These are phyloP conservation scores for Resseliella maxima DNA, from an alignment of 2,888 invertebrate species.

Conservation along the genomic window DNA sequence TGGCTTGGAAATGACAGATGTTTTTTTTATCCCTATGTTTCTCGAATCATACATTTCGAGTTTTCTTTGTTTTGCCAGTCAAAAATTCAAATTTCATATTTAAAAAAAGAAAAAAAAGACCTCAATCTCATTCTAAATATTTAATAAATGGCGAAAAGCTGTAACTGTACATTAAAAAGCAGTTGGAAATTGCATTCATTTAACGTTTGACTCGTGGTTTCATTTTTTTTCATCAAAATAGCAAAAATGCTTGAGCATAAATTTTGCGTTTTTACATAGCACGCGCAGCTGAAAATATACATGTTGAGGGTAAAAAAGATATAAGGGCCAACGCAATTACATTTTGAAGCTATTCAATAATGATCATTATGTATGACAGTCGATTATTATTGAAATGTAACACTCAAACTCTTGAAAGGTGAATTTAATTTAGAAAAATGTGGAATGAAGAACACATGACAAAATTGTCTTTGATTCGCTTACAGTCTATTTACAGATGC, in stretches of 20 bases:
- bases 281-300: too few species aligned
- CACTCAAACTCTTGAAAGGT: too few species aligned
- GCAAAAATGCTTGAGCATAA: neutral
- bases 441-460: neutral
- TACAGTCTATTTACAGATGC: neutral
- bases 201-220: neutral
- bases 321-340: conserved; percentile 8
- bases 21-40: conserved; percentile 3
- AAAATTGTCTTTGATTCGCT: neutral
- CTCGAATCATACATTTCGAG: neutral
- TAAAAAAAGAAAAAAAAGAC: too few species aligned
- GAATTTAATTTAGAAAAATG: conserved; percentile 26
- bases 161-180: conserved; percentile 8
- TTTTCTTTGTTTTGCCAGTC: neutral
- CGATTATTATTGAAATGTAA: too few species aligned
- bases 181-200: neutral
- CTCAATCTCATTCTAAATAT: neutral
- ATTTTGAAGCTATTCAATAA: too few species aligned
- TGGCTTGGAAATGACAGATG: conserved; percentile 54
- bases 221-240: neutral
- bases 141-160: neutral
- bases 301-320: neutral
- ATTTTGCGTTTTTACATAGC: too few species aligned
- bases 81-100: neutral
- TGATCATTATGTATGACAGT: too few species aligned